These are phyloP conservation scores for Drosophila funebris DNA, from an alignment of 1,140 invertebrate species.

Conservation along the genomic window DNA sequence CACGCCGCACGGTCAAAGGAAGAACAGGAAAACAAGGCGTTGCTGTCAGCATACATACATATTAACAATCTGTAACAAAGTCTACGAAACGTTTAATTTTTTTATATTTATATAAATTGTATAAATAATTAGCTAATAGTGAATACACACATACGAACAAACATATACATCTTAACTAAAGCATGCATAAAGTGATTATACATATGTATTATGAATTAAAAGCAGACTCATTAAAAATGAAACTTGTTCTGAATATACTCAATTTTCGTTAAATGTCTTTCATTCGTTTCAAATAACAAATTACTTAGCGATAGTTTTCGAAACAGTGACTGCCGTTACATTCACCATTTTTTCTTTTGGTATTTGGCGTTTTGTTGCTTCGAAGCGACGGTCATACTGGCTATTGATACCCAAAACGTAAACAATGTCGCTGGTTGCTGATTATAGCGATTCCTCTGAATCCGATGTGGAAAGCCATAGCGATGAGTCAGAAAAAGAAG, in stretches of 20 bases:
- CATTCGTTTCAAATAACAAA: too few species aligned
- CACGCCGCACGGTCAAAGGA: background rate
- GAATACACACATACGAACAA: conserved; percentile 44
- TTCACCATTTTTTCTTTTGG: background rate
- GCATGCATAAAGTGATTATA: conserved; percentile 82
- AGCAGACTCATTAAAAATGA: conserved; percentile 72
- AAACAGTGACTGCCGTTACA: too few species aligned
- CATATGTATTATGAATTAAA: conserved; percentile 72
- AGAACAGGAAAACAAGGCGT: conserved; percentile 3
- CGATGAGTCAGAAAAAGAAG: conserved; percentile 29
- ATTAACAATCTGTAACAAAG: conserved; percentile 72
- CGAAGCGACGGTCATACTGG: conserved; percentile 6
- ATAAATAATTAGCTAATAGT: conserved; percentile 73
- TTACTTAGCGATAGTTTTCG: too few species aligned
- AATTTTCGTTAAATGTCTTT: too few species aligned
- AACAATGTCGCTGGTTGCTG: conserved; percentile 68
- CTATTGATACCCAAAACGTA: conserved; percentile 26
- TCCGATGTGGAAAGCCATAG: conserved; percentile 51
- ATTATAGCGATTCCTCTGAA: conserved; percentile 73
- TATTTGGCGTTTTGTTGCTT: background rate
- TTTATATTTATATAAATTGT: conserved; percentile 80
- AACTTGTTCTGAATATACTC: conserved; percentile 10
- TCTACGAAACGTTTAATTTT: conserved; percentile 62
- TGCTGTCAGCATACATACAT: conserved; percentile 24
- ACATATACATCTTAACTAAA: conserved; percentile 56